phyloP scores from a whole-genome alignment of 2,888 invertebrate species.

The Limnephilus lunatus region DNA sequence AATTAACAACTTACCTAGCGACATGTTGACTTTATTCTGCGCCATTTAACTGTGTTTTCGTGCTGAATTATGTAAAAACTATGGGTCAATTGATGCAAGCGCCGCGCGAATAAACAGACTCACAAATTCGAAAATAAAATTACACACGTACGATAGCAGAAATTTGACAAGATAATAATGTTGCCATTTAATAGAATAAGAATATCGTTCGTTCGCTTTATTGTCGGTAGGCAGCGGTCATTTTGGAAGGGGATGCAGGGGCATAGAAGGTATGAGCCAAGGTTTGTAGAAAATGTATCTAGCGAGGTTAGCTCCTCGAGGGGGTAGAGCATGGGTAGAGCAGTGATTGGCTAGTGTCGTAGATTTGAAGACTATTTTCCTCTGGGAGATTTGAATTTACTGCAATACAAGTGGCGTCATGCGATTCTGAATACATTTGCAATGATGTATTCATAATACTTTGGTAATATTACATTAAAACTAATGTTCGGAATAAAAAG shows the following conservation, averaged over 20 bases:
- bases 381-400: too few relatives aligned
- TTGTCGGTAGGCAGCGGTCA: not conserved
- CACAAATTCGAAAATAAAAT: constrained; percentile 3
- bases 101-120: not conserved
- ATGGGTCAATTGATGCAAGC: not conserved
- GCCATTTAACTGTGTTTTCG: constrained; percentile 33
- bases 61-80: not conserved
- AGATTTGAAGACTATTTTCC: too few relatives aligned
- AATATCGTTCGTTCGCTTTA: not conserved
- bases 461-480: too few relatives aligned
- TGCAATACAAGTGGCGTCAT: too few relatives aligned
- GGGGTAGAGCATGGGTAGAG: too few relatives aligned
- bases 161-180: not conserved
- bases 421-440: too few relatives aligned
- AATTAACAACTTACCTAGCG: constrained; percentile 54
- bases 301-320: too few relatives aligned
- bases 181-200: not conserved
- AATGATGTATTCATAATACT: too few relatives aligned
- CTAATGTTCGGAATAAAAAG: too few relatives aligned
- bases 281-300: too few relatives aligned
- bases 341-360: too few relatives aligned
- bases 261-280: not conserved
- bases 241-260: not conserved
- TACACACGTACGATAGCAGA: constrained; percentile 5
- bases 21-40: constrained; percentile 60